phyloP scores from a whole-genome alignment of 2,888 invertebrate species.

The Amblyjoppa fuscipennis region DNA sequence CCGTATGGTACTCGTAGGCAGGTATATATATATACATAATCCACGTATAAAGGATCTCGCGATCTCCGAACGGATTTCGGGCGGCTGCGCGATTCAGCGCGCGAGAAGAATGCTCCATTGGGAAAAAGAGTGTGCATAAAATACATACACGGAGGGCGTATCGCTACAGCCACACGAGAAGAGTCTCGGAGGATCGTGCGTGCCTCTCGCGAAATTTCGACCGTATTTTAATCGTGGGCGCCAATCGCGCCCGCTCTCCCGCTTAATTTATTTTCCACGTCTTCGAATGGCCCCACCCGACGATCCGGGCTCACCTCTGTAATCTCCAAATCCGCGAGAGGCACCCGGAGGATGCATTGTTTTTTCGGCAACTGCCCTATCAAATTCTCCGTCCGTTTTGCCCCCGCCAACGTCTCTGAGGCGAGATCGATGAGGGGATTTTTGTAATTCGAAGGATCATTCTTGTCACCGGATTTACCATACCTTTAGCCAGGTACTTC shows the following conservation, averaged over 20 bases:
- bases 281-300: conserved; percentile 24
- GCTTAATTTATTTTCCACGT: conserved; percentile 69
- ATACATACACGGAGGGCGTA: conserved; percentile 16
- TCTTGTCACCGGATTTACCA: background rate
- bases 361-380: conserved; percentile 7
- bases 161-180: background rate
- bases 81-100: conserved; percentile 13
- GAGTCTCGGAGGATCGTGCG: conserved; percentile 51
- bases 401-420: conserved; percentile 27
- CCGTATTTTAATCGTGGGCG: conserved; percentile 70
- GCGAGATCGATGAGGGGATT: conserved; percentile 7
- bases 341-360: conserved; percentile 47
- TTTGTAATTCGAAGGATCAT: background rate
- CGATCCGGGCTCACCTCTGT: conserved; percentile 63
- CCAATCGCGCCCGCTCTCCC: conserved; percentile 57
- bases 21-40: background rate
- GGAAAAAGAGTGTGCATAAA: conserved; percentile 17
- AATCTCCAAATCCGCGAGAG: conserved; percentile 61
- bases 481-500: background rate
- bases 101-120: background rate
- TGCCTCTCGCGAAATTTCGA: conserved; percentile 61
- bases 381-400: conserved; percentile 45
- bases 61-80: conserved; percentile 45
- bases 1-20: conserved; percentile 1
- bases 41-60: conserved; percentile 26